Percentiles rank a stretch among this genome's conserved stretches.
Evolutionary conservation across 1,140 invertebrate genomes (phyloP).

Genomic region (Daktulosphaira vitifoliae): DNA sequence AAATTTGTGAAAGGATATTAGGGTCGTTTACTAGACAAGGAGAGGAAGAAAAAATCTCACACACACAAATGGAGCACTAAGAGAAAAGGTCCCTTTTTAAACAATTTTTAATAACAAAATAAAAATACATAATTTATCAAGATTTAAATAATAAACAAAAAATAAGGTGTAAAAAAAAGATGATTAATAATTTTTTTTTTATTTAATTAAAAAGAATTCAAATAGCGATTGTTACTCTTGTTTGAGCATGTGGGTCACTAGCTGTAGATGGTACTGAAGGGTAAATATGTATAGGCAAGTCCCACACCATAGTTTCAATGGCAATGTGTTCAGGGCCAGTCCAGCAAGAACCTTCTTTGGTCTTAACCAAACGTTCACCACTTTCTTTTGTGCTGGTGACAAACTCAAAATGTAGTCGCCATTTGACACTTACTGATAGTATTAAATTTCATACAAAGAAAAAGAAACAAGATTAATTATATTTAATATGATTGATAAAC

Average conservation of each 20-base stretch:
- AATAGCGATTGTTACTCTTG: slow-evolving; percentile 24
- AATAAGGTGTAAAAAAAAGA: slow-evolving; percentile 18
- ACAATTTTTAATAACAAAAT: slow-evolving; percentile 30
- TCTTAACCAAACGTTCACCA: slow-evolving; percentile 17
- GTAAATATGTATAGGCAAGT: slow-evolving; percentile 85
- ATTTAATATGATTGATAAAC: no score
- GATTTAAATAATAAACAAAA: slow-evolving; percentile 30
- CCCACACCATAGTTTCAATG: slow-evolving; percentile 97
- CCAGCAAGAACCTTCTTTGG: slow-evolving; percentile 49
- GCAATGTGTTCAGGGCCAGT: slow-evolving; percentile 73
- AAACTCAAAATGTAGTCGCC: slow-evolving; percentile 95
- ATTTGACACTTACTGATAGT: slow-evolving; percentile 74
- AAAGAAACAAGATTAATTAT: no score
- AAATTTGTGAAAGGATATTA: slow-evolving; percentile 30
- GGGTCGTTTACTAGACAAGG: background rate
- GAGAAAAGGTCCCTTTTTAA: slow-evolving; percentile 20
- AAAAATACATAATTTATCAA: slow-evolving; percentile 27
- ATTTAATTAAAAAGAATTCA: slow-evolving; percentile 24
- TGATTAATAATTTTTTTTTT: slow-evolving; percentile 18
- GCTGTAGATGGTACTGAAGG: slow-evolving; percentile 78
- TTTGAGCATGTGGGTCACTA: slow-evolving; percentile 40
- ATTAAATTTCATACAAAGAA: no score
- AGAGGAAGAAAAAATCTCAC: background rate
- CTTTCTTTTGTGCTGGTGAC: slow-evolving; percentile 56
- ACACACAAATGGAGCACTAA: background rate